Evolutionary conservation across 2,888 invertebrate species (phyloP).

Genomic region (Muscina levida): DNA sequence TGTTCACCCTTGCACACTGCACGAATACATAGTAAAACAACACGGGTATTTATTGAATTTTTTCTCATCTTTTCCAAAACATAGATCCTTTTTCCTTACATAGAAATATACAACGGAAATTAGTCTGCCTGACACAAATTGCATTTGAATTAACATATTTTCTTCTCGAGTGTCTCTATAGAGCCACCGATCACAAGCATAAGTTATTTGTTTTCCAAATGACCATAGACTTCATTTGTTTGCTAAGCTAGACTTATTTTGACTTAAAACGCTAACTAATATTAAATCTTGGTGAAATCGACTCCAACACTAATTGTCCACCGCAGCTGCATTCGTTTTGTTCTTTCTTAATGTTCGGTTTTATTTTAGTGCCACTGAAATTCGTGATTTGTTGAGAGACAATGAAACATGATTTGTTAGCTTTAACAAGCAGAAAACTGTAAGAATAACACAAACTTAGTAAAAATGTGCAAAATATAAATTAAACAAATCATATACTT

Average conservation of each 20-base stretch:
- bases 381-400: conserved; percentile 42
- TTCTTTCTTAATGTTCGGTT: background rate
- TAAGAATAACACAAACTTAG: background rate
- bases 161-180: too few species aligned
- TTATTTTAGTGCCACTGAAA: conserved; percentile 1
- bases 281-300: background rate
- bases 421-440: conserved; percentile 12
- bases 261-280: background rate
- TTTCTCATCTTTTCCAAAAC: too few species aligned
- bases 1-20: too few species aligned
- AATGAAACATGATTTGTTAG: conserved; percentile 41
- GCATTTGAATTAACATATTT: too few species aligned
- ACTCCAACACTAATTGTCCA: conserved; percentile 44
- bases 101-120: too few species aligned
- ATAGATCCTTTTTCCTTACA: too few species aligned
- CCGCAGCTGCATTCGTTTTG: conserved; percentile 45
- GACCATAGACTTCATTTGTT: background rate
- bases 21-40: too few species aligned
- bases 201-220: background rate
- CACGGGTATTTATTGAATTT: too few species aligned
- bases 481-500: conserved; percentile 10
- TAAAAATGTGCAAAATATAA: conserved; percentile 9
- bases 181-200: too few species aligned
- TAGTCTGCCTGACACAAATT: too few species aligned
- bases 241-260: conserved; percentile 3